These are phyloP conservation scores for Hylomyscus alleni DNA, from an alignment of 2,797 vertebrate species.

Conservation along the genomic window DNA sequence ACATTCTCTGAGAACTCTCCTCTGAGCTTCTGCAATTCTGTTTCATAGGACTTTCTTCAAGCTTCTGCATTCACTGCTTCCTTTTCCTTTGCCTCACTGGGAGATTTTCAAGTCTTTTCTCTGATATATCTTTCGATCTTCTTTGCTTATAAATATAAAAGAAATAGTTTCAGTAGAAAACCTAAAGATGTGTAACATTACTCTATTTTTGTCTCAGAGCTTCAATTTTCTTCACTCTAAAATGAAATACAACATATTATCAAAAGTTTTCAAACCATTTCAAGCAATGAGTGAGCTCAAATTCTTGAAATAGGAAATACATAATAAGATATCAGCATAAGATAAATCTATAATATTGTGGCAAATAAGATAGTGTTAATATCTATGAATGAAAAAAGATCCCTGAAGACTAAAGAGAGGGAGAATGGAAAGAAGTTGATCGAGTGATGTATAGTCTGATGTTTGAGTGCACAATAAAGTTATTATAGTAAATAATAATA, in stretches of 20 bases:
- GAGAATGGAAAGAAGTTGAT: neutral
- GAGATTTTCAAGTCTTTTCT: neutral
- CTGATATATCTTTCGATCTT: neutral
- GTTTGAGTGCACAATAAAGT: neutral
- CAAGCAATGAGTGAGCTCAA: neutral
- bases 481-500: neutral
- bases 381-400: neutral
- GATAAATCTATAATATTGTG: neutral
- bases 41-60: neutral
- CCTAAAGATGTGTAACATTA: neutral
- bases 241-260: neutral
- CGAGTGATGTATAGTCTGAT: no score
- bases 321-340: neutral
- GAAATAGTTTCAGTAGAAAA: neutral
- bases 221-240: neutral
- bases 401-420: neutral
- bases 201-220: neutral
- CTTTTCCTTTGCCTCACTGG: neutral
- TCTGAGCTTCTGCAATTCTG: neutral
- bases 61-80: neutral
- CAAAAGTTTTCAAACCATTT: conserved; percentile 22
- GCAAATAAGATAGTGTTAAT: neutral
- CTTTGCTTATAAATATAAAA: neutral
- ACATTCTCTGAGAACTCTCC: neutral
- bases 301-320: conserved; percentile 11